Conservation (phyloP, 2,888 invertebrate genomes). For the Tipula vernalis region DNA sequence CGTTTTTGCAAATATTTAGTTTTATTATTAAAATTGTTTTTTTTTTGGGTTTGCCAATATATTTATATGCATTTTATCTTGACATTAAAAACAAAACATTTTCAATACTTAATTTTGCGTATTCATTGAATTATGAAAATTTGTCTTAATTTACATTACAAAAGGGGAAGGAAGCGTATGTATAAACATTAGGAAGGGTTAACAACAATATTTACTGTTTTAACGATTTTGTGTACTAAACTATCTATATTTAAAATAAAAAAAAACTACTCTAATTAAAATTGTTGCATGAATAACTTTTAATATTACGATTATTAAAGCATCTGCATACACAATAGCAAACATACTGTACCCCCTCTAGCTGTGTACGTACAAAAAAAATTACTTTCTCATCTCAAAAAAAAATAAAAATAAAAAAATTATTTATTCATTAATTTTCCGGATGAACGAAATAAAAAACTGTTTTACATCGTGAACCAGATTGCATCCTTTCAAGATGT, state of each 20-base stretch:
- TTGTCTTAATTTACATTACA: not conserved
- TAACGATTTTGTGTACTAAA: not conserved
- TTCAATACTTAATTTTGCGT: not conserved
- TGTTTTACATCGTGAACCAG: not conserved
- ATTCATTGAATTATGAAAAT: not conserved
- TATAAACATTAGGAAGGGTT: not conserved
- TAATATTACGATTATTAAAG: not conserved
- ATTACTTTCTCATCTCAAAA: not conserved
- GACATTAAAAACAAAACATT: not conserved
- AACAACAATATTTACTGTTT: not conserved
- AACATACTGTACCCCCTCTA: not conserved
- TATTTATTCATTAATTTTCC: slow-evolving; percentile 4
- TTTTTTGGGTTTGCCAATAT: not conserved
- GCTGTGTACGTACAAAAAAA: not conserved
- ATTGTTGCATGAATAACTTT: not conserved
- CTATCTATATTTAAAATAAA: not conserved
- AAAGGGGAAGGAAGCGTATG: not conserved
- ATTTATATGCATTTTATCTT: not conserved
- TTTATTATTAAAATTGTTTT: not conserved
- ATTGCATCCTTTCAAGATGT: not conserved
- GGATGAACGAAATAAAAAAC: not conserved
- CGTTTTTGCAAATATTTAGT: not conserved
- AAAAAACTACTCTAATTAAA: not conserved
- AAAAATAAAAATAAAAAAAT: not conserved
- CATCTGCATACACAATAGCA: not conserved